Base-by-base conservation (phyloP, 2,113 vertebrate species). In the Sorex fumeus region DNA sequence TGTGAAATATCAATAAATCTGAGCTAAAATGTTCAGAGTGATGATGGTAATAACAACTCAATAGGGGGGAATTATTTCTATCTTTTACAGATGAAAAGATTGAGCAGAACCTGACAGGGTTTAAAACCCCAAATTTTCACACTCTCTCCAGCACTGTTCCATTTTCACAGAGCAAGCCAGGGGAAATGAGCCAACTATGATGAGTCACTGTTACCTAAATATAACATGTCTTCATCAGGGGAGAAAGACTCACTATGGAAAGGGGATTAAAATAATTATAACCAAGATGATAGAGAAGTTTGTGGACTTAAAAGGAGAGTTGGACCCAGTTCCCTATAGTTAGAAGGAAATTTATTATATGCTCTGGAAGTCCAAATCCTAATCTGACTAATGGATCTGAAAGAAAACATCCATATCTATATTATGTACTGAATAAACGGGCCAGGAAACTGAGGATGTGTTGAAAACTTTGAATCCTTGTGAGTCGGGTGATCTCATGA, bases 131-230 rank as follows among this genome's bases (percentile, higher is more conserved):
- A 85, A 4, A 2, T 85, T 85, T 71, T 72, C 62, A 34, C 66
- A 19, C 18, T 74, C 34, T 93, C 82, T 92, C 62, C 75, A 62
- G 28, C 62, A 60, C 28, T 53, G 60, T 53, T 94, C 25, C 67
- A 93, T 25, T 30, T 74, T 74, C 47, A 64, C 91, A 91, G 27
- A 86, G 43, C 75, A n/a, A 85, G 79, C 40, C 76, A 91, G 85
- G 30, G 40, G 27, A 89, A 83, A 43, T 11, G 12, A 53, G 77
- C 76, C 82, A 82, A 84, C 67, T 64, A 13, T 0, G 87, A 89
- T 89, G 93, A 95, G n/a, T 93, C 87, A 87, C 15, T 40, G 57
- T 83, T 90, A 57, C 66, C 92, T 82, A 82, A 94, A 75, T 71
- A 62, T 28, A 67, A 47, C 60, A 67, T 40, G 64, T 36, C 15